Percentiles rank a stretch among this genome's conserved stretches.
Conservation (phyloP, 2,797 vertebrate species). For the Brachymystax lenok region DNA sequence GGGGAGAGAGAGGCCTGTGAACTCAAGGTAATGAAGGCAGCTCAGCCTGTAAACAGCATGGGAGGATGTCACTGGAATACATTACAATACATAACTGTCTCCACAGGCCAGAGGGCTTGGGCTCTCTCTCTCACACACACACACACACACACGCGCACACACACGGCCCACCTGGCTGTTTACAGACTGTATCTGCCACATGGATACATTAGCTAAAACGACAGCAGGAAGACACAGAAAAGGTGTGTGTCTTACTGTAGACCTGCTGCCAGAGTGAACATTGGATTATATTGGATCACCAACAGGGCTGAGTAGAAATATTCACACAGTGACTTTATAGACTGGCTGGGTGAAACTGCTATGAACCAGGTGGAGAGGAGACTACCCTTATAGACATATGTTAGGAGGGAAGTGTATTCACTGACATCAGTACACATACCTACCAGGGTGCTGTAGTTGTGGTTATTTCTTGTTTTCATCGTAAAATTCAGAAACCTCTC, state of each 20-base stretch:
- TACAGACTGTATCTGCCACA: slow-evolving; percentile 38
- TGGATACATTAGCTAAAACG: slow-evolving; percentile 33
- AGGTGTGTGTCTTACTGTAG: background rate
- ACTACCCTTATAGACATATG: background rate
- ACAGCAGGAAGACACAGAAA: slow-evolving; percentile 29
- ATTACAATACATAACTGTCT: slow-evolving; percentile 87
- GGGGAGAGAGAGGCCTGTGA: slow-evolving; percentile 76
- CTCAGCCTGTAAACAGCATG: slow-evolving; percentile 81
- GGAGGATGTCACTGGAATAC: slow-evolving; percentile 81
- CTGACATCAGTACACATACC: background rate
- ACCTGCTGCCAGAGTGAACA: background rate
- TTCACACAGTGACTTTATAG: background rate
- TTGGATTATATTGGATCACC: background rate
- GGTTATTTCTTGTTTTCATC: slow-evolving; percentile 9
- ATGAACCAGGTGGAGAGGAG: background rate
- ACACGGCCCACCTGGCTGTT: slow-evolving; percentile 61
- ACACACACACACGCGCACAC: background rate
- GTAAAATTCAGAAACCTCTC: slow-evolving; percentile 3
- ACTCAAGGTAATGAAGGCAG: slow-evolving; percentile 83
- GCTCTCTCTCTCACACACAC: background rate
- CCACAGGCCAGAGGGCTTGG: slow-evolving; percentile 64
- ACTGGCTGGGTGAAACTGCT: background rate
- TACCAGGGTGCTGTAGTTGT: background rate
- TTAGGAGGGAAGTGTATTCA: background rate
- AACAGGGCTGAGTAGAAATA: background rate